These are phyloP conservation scores for Drosophila sordidula DNA, from an alignment of 2,888 invertebrate genomes.

Conservation along the genomic window DNA sequence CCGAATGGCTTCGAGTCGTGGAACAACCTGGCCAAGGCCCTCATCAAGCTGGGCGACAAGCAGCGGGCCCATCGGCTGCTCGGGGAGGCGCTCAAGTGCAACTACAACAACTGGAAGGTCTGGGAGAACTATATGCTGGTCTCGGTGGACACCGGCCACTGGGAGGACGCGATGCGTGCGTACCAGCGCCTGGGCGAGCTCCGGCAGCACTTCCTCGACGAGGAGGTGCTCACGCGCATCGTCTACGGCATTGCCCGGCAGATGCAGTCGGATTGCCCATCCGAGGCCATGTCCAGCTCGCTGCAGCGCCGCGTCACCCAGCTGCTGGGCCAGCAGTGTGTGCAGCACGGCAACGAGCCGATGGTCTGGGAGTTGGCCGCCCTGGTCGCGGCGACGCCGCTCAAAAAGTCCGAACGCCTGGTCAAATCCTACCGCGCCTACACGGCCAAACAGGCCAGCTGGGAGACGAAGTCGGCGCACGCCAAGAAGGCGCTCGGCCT, in stretches of 20 bases:
- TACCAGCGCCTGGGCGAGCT: conserved; percentile 94
- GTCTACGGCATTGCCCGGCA: conserved; percentile 89
- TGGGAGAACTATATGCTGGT: conserved; percentile 98
- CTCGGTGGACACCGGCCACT: conserved; percentile 93
- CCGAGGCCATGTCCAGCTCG: conserved; percentile 84
- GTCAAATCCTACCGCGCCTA: conserved; percentile 91
- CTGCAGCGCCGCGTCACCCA: conserved; percentile 81
- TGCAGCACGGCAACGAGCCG: conserved; percentile 88
- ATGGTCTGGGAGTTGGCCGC: conserved; percentile 94
- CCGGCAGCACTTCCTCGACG: conserved; percentile 92
- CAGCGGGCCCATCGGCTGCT: conserved; percentile 93
- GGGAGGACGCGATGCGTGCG: conserved; percentile 93
- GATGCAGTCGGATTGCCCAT: conserved; percentile 89
- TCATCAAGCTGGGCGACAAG: conserved; percentile 94
- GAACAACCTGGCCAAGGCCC: conserved; percentile 98
- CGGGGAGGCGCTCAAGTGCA: conserved; percentile 95
- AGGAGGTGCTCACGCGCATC: conserved; percentile 90
- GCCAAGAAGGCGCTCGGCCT: conserved; percentile 88
- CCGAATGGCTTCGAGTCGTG: conserved; percentile 97
- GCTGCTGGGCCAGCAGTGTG: conserved; percentile 83
- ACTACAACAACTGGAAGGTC: conserved; percentile 94
- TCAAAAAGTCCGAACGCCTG: conserved; percentile 89
- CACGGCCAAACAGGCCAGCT: conserved; percentile 87
- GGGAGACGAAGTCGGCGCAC: conserved; percentile 87
- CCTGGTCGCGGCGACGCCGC: conserved; percentile 87